Base-by-base conservation (phyloP, 2,113 vertebrate genomes). In the Rhinoderma darwinii region DNA sequence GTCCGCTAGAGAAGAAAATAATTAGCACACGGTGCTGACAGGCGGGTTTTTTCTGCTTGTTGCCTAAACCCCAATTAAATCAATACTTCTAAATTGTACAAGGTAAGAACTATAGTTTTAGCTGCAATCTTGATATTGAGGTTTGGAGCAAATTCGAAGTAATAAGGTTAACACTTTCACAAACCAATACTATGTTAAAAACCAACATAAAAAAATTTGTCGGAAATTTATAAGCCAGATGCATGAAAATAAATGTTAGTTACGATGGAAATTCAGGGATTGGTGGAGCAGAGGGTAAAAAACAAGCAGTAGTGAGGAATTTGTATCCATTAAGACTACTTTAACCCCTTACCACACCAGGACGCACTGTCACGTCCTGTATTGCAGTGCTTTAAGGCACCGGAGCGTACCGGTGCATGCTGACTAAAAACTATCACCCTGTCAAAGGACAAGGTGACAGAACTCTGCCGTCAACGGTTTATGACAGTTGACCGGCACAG, bases 61-160 rank as follows among this genome's bases (percentile, higher is more conserved):
- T 72, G 63, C 50, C 44, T 83, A 39, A 22, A 83, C 22, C 72
- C 63, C 54, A 80, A 80, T 80, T 83, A 50, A 83, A 70, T 83
- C 59, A 35, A 50, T 44, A 30, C 63, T 59, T 51, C 54, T 20
- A 50, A 35, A 72, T 50, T 47, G 17, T 22, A 44, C 63, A 37
- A 54, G 66, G 44, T 51, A 50, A 54, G 9, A 83, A 54, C 43
- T 32, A 32, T 43, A 68, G 37, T 43, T 74, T 8, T 74, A 39
- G 32, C 20, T 72, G 12, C 11, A 37, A 70, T 70, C 30, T 66
- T 66, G 12, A 66, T 41, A 72, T 4, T 22, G 17, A 72, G 5
- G 37, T 39, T 72, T 27, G 8, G 18, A 70, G n/a, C 15, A 70
- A 32, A 41, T 68, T 72, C 68, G 1, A 43, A 43, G 12, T n/a